Conservation (phyloP, 2,113 vertebrate species). For the Mystacornis crossleyi region DNA sequence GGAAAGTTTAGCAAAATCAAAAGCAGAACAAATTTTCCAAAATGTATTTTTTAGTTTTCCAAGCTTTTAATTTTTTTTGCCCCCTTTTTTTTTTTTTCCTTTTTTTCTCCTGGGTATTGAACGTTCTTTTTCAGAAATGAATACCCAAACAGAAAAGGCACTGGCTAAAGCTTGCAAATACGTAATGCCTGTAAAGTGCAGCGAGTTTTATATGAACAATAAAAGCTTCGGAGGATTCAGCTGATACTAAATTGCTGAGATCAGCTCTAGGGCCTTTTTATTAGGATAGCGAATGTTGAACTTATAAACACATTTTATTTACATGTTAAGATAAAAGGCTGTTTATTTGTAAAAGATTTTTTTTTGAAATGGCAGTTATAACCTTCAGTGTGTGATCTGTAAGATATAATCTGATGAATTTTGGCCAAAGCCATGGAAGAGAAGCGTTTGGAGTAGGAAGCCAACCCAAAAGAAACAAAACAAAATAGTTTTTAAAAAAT, state of each 20-base stretch:
- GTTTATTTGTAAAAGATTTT: neutral
- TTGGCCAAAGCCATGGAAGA: neutral
- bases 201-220: neutral
- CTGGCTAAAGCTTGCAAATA: neutral
- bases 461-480: neutral
- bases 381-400: neutral
- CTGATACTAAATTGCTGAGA: slow-evolving; percentile 3
- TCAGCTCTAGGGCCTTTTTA: slow-evolving; percentile 18
- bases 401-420: neutral
- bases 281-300: slow-evolving; percentile 1
- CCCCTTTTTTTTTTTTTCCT: rapidly evolving
- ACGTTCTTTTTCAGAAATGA: neutral
- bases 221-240: slow-evolving; percentile 7
- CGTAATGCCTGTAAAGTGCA: neutral
- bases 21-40: neutral
- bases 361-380: neutral
- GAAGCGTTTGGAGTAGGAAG: neutral
- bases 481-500: neutral
- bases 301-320: slow-evolving; percentile 27
- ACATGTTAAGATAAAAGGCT: slow-evolving; percentile 24
- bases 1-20: neutral
- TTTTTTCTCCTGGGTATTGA: neutral
- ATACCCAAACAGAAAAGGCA: neutral
- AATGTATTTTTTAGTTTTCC: neutral
- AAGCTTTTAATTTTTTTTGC: rapidly evolving